Conservation (phyloP, 2,113 vertebrate genomes). For the Hippocampus guttulatus region DNA sequence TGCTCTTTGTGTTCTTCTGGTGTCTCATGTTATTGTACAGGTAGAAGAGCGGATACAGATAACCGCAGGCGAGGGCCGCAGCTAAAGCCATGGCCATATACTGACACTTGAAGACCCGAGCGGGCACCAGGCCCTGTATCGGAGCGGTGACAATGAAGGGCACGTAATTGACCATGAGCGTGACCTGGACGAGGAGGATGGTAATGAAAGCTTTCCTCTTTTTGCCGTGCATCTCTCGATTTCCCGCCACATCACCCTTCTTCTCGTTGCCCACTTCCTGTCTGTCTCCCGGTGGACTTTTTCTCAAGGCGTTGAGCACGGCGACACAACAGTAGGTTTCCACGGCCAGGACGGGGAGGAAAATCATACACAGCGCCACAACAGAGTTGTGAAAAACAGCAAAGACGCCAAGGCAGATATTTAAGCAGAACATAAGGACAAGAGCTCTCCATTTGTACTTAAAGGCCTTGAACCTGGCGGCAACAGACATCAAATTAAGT, state of each 20-base stretch:
- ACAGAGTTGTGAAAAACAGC: fast-evolving
- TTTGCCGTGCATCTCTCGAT: slow-evolving; percentile 1
- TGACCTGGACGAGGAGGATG: slow-evolving; percentile 10
- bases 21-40: background rate
- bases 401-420: fast-evolving
- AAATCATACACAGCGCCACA: fast-evolving
- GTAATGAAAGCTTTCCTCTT: slow-evolving; percentile 23
- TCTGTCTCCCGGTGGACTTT: slow-evolving; percentile 11
- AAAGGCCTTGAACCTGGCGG: slow-evolving; percentile 6
- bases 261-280: background rate
- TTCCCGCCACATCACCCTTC: background rate
- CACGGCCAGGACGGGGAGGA: background rate
- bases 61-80: background rate
- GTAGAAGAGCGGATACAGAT: slow-evolving; percentile 29
- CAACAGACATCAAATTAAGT: background rate
- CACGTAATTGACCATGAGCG: slow-evolving; percentile 16
- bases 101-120: slow-evolving; percentile 1
- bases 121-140: fast-evolving
- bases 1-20: background rate
- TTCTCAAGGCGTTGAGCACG: slow-evolving; percentile 12
- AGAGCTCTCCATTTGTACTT: slow-evolving; percentile 16
- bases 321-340: slow-evolving; percentile 20
- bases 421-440: background rate
- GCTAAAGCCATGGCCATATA: background rate
- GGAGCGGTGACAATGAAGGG: background rate